A percentile compares a stretch with the other conserved stretches of the same genome.
phyloP scores from a whole-genome alignment of 2,797 vertebrate species.

The Dermochelys coriacea region DNA sequence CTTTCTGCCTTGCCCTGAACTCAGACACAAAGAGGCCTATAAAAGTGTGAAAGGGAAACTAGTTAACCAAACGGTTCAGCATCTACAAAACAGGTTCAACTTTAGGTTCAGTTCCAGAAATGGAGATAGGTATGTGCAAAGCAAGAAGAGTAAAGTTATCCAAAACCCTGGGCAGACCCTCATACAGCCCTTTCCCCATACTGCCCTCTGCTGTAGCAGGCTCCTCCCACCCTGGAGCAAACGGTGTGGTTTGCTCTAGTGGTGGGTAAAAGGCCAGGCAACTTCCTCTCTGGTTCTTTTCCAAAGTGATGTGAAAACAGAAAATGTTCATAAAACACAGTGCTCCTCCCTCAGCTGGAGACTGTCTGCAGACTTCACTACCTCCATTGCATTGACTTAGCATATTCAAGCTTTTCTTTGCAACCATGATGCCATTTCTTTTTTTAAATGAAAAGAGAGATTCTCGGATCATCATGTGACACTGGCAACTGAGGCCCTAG shows the following conservation, averaged over 20 bases:
- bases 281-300: background rate
- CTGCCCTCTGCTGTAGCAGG: background rate
- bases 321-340: background rate
- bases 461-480: background rate
- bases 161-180: background rate
- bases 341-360: background rate
- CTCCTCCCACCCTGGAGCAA: background rate
- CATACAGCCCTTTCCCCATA: background rate
- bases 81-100: background rate
- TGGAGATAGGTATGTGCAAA: accelerated
- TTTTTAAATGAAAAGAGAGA: background rate
- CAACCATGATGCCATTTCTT: background rate
- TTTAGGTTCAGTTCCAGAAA: accelerated
- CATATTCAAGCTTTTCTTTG: background rate
- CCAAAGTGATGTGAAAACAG: background rate
- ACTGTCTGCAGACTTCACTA: background rate
- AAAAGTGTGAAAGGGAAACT: background rate
- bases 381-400: background rate
- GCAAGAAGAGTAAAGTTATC: background rate
- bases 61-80: background rate
- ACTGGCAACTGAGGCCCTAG: accelerated
- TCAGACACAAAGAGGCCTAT: background rate
- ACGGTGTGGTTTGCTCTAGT: background rate
- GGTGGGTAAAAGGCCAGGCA: background rate
- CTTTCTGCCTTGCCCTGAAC: background rate